phyloP scores from a whole-genome alignment of 2,113 vertebrate genomes.

The Dromiciops gliroides region DNA sequence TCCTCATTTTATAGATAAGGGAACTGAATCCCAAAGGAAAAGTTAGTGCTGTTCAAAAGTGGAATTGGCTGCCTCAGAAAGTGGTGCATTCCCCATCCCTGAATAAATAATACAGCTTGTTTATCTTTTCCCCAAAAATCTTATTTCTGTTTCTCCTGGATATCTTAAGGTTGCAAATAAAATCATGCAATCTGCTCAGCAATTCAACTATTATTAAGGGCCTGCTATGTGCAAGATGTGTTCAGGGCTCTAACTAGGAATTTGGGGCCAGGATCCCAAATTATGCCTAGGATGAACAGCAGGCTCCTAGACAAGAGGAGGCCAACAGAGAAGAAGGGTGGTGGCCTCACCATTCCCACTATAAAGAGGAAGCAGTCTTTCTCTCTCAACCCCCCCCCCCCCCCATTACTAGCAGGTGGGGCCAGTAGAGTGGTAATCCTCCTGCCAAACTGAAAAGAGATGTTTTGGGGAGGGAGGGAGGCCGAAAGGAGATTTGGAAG shows the following conservation, averaged over 20 bases:
- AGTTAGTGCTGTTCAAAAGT: background rate
- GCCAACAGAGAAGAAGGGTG: background rate
- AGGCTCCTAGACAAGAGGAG: background rate
- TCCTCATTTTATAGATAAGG: background rate
- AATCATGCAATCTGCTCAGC: background rate
- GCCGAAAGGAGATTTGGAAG: background rate
- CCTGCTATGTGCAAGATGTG: background rate
- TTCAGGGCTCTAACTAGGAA: background rate
- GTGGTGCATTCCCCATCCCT: background rate
- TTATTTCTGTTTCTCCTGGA: background rate
- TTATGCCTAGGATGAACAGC: background rate
- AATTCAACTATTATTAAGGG: background rate
- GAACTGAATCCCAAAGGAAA: background rate
- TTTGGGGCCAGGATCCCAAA: background rate
- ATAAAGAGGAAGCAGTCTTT: background rate
- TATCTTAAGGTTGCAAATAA: background rate
- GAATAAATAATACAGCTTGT: background rate
- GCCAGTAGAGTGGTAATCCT: background rate
- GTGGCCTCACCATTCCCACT: background rate
- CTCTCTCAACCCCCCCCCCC: too few species aligned
- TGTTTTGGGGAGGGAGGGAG: background rate
- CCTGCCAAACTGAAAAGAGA: background rate
- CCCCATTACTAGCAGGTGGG: background rate
- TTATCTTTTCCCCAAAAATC: background rate
- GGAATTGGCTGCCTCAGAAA: background rate